Evolutionary conservation across 2,888 invertebrate genomes (phyloP).

Genomic region (Euclidia mi): DNA sequence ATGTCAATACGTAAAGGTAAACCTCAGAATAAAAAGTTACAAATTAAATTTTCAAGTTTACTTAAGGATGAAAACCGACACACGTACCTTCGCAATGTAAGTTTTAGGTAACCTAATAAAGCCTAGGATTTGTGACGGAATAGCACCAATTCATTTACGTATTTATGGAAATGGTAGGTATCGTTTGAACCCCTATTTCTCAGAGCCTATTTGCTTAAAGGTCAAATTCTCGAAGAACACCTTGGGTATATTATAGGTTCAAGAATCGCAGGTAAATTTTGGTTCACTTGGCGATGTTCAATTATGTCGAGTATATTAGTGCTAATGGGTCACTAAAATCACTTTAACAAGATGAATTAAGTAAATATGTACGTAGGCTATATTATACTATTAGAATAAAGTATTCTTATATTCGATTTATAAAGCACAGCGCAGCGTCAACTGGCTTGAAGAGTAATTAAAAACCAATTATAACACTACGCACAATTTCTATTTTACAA

Average conservation of each 20-base stretch:
- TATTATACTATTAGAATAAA: too few species aligned
- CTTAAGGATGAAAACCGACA: constrained; percentile 4
- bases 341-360: too few species aligned
- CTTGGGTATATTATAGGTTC: neutral
- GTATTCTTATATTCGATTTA: too few species aligned
- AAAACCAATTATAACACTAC: too few species aligned
- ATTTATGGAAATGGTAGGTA: neutral
- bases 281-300: too few species aligned
- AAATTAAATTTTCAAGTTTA: constrained; percentile 11
- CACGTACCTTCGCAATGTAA: constrained; percentile 1
- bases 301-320: too few species aligned
- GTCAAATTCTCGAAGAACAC: neutral
- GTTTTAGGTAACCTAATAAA: constrained; percentile 8
- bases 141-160: constrained; percentile 1
- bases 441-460: too few species aligned
- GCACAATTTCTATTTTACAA: too few species aligned
- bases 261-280: too few species aligned
- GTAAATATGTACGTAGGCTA: too few species aligned
- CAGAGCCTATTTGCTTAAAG: neutral
- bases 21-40: neutral
- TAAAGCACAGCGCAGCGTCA: too few species aligned
- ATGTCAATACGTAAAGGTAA: neutral
- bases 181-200: constrained; percentile 2
- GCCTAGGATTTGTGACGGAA: constrained; percentile 7
- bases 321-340: too few species aligned